Base-by-base conservation (phyloP, 2,797 vertebrate species). In the Aldrovandia affinis region DNA sequence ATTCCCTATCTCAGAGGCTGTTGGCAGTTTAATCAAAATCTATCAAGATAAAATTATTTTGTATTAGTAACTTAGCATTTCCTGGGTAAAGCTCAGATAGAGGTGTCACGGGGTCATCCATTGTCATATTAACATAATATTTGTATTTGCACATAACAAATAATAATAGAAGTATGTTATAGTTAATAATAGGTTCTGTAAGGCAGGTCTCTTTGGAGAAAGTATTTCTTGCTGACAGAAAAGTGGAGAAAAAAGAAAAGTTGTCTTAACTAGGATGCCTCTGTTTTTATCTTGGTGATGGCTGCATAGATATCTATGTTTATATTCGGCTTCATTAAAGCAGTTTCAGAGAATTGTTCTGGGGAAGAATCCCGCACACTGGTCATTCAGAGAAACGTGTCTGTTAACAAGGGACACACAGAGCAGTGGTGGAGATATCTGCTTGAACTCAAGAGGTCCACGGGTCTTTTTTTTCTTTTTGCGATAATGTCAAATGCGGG, bases 1-100 rank as follows among this genome's bases (percentile, higher is more conserved):
- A 79, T 18, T 30, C 77, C 57, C 42, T 57, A 30, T 83, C 75
- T 47, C 77, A 54, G 78, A 30, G 47, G 70, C 70, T 25, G 77
- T 78, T 28, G 44, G 30, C 77, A 79, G 77, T 80, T 84, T 61
- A 80, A 80, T 84, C 77, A 80, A 68, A 84, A 84, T 68, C 78
- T 39, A 63, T 75, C 61, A 65, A 47, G n/a, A 65, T 33, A 63
- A 68, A 79, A 65, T 79, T n/a, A 78, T 39, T 83, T 55, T 22
- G 44, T 6, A 78, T 57, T 61, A 52, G 57, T 78, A 42, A 44
- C 39, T 39, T 78, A 57, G 42, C 54, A n/a, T n/a, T 83, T 22
- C 55, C 39, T 3, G 52, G 50, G 33, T 44, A 39, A 75, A 44
- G 33, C 44, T 28, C 39, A 25, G 1, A 39, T 75, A n/a, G 73